Conservation (phyloP, 2,797 vertebrate genomes). For the Borostomias antarcticus region DNA sequence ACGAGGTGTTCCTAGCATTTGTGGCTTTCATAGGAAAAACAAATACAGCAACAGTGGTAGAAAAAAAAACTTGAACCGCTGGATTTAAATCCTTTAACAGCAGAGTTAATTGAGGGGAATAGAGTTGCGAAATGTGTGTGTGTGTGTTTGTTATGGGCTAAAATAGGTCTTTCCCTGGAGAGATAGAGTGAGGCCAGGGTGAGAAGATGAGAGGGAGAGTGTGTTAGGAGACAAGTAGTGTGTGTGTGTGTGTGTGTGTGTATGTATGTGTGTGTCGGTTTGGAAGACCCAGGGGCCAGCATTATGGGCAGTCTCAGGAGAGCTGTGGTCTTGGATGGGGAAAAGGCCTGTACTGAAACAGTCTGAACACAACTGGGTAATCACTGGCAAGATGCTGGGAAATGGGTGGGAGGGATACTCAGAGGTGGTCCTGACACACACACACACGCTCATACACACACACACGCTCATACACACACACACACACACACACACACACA, state of each 20-base stretch:
- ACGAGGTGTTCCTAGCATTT: slow-evolving; percentile 10
- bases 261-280: slow-evolving; percentile 50
- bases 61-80: not conserved
- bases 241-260: slow-evolving; percentile 35
- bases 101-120: slow-evolving; percentile 2
- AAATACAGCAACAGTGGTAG: not conserved
- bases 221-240: slow-evolving; percentile 13
- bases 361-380: slow-evolving; percentile 66
- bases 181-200: slow-evolving; percentile 52
- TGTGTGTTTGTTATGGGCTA: slow-evolving; percentile 30
- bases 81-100: slow-evolving; percentile 7
- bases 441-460: slow-evolving; percentile 21
- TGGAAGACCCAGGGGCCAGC: slow-evolving; percentile 55
- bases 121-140: not conserved
- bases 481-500: not conserved
- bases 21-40: slow-evolving; percentile 12
- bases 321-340: slow-evolving; percentile 58
- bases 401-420: slow-evolving; percentile 72
- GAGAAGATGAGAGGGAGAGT: slow-evolving; percentile 26
- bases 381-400: slow-evolving; percentile 71
- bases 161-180: slow-evolving; percentile 41
- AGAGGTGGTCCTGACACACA: slow-evolving; percentile 70
- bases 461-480: slow-evolving; percentile 15
- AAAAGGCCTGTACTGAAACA: slow-evolving; percentile 62
- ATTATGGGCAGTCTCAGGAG: slow-evolving; percentile 55